Base-by-base conservation (phyloP, 2,888 invertebrate species). In the Epinotia ramella region DNA sequence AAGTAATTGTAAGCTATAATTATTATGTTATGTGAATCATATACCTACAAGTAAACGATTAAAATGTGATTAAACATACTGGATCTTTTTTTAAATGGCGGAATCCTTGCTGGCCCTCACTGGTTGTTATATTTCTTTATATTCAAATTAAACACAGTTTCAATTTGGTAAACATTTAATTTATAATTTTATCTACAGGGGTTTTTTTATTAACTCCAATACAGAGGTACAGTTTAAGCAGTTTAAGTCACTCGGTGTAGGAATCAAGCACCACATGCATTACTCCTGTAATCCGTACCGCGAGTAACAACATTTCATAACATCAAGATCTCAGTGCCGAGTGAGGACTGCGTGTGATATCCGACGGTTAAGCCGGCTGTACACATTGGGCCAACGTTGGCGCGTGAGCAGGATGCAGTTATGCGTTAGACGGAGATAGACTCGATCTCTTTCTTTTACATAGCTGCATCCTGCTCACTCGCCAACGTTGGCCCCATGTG, bases 61-160 rank as follows among this genome's bases (percentile, higher is more conserved):
- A 93, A 92, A 93, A 90, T 90, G 87, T 91, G 89, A 92, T 91
- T 89, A 90, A 89, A 89, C 86, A 81, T 85, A 83, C 77, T 2
- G 9, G 40, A 40, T 40, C 9, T 33, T 40, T 40, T 40, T 40
- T 40, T 9, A 0, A 9, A 40, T 40, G 40, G 40, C 9, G 7
- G 33, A 9, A 40, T 9, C 40, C 40, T 40, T 9, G 40, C 2
- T 40, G 40, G 40, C 40, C 40, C 40, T 40, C 40, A 4, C 16
- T 53, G 53, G 7, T n/a, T n/a, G n/a, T 53, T 53, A 53, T 16
- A 3, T 24, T 75, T 73, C 81, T 83, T 80, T 87, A 83, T 81
- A 71, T 77, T 78, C 46, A 57, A 60, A 69, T 46, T 16, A 69
- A 69, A 69, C 20, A 65, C 65, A 46, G 20, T 40, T 49, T 62